Conservation (phyloP, 2,888 invertebrate species). For the Aethes cnicana region DNA sequence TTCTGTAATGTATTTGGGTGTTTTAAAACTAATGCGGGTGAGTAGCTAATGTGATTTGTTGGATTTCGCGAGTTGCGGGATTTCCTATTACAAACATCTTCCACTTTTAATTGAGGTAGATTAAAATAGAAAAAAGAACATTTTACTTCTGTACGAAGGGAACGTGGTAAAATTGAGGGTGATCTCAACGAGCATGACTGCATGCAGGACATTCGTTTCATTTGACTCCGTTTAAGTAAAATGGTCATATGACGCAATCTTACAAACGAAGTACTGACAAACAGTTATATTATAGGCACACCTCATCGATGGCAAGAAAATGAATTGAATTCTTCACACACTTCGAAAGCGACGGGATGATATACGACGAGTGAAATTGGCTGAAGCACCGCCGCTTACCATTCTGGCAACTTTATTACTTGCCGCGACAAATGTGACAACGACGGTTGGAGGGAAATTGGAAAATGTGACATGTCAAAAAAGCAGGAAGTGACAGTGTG, state of each 20-base stretch:
- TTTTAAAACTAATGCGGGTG: conserved; percentile 26
- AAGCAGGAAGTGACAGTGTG: conserved; percentile 35
- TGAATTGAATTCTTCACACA: conserved; percentile 18
- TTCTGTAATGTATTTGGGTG: conserved; percentile 23
- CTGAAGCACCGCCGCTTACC: conserved; percentile 22
- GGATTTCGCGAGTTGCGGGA: background rate
- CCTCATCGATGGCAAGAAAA: conserved; percentile 5
- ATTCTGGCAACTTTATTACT: conserved; percentile 30
- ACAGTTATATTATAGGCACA: too few relatives aligned
- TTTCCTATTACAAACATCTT: conserved; percentile 2
- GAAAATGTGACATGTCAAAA: conserved; percentile 49
- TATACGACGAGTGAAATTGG: conserved; percentile 24
- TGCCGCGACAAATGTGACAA: conserved; percentile 37
- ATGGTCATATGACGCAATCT: conserved; percentile 11
- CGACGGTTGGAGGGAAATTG: conserved; percentile 46
- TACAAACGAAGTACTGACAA: background rate
- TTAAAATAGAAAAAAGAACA: background rate
- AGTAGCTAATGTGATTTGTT: conserved; percentile 26
- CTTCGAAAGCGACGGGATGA: conserved; percentile 22
- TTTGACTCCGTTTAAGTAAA: conserved; percentile 28
- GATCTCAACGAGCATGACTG: background rate
- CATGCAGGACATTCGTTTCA: conserved; percentile 10
- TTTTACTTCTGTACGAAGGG: background rate
- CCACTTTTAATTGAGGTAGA: background rate
- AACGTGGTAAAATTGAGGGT: background rate